Conservation (phyloP, 2,113 vertebrate genomes). For the Calonectris borealis region DNA sequence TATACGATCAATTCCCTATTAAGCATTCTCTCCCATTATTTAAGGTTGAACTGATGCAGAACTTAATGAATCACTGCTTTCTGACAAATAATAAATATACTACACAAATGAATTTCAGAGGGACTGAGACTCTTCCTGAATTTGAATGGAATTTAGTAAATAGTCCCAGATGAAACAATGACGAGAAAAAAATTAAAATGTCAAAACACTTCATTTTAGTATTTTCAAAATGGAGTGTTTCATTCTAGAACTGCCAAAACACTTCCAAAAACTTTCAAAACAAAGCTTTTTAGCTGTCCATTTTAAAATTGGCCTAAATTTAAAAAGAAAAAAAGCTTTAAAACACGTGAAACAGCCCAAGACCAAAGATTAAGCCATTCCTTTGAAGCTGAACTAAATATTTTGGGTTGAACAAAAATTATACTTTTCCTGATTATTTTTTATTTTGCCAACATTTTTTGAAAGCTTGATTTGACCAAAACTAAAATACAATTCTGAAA, state of each 20-base stretch:
- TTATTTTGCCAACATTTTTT: background rate
- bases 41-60: background rate
- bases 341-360: background rate
- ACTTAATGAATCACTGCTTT: slow-evolving; percentile 10
- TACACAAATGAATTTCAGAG: slow-evolving; percentile 10
- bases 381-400: slow-evolving; percentile 2
- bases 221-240: background rate
- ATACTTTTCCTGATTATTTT: background rate
- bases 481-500: background rate
- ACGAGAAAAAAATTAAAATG: background rate
- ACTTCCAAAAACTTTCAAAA: slow-evolving; percentile 30
- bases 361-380: background rate
- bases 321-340: background rate
- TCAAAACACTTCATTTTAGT: slow-evolving; percentile 19
- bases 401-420: background rate
- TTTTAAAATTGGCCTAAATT: slow-evolving; percentile 15
- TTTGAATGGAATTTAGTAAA: slow-evolving; percentile 45
- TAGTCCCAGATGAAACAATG: slow-evolving; percentile 24
- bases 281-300: slow-evolving; percentile 2
- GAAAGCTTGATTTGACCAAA: background rate
- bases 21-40: slow-evolving; percentile 1
- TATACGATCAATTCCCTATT: background rate
- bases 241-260: slow-evolving; percentile 33
- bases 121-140: background rate
- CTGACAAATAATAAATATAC: slow-evolving; percentile 19